Evolutionary conservation across 2,113 vertebrate species (phyloP).

Genomic region (Martes martes): DNA sequence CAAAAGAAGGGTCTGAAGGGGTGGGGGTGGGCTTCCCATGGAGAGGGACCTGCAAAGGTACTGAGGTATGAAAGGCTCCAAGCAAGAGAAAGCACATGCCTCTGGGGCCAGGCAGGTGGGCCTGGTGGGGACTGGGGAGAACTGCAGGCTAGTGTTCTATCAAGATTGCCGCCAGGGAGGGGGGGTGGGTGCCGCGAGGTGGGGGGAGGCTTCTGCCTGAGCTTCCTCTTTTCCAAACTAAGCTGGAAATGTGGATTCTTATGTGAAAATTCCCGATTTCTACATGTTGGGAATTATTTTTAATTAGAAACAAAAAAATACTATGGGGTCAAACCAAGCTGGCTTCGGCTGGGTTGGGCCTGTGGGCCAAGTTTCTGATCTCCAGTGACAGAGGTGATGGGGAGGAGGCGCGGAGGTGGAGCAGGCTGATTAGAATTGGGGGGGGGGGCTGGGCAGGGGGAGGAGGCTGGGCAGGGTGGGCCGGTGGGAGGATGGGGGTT

Average conservation of each 20-base stretch:
- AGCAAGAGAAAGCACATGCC: background rate
- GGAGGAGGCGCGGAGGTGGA: background rate
- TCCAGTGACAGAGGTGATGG: background rate
- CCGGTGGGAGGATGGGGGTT: background rate
- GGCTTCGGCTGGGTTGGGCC: conserved; percentile 35
- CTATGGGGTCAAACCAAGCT: conserved; percentile 46
- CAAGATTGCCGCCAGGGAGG: background rate
- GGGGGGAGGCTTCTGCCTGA: background rate
- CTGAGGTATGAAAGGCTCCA: background rate
- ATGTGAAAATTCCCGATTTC: conserved; percentile 52
- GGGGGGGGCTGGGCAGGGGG: background rate
- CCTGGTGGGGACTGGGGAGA: background rate
- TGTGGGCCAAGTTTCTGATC: conserved; percentile 49
- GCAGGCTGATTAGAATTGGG: background rate
- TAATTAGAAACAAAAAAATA: conserved; percentile 52
- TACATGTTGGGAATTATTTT: conserved; percentile 56
- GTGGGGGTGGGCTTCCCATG: background rate
- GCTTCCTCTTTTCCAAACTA: conserved; percentile 16
- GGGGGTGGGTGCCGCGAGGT: background rate
- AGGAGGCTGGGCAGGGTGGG: background rate
- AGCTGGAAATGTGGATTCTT: conserved; percentile 39
- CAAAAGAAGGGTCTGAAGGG: background rate
- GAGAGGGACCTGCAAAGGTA: background rate
- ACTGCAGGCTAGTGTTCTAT: background rate
- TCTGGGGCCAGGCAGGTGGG: conserved; percentile 29